These are phyloP conservation scores for Actinostola sp. DNA, from an alignment of 92 coral and sea anemone species.

Conservation along the genomic window DNA sequence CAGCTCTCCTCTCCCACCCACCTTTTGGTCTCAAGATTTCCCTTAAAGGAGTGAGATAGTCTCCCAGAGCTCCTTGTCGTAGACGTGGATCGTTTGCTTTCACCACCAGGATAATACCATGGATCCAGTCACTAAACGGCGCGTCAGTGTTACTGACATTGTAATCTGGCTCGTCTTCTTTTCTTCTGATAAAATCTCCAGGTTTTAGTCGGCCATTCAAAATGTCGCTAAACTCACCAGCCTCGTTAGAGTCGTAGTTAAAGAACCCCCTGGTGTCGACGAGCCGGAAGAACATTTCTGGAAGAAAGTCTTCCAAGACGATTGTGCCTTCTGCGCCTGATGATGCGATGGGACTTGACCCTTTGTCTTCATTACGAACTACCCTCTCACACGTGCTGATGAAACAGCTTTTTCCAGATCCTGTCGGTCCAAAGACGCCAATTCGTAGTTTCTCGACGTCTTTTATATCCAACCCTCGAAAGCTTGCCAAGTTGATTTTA, in stretches of 20 bases:
- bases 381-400: constrained; percentile 62
- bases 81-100: constrained; percentile 64
- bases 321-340: constrained; percentile 62
- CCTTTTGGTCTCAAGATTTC: constrained; percentile 45
- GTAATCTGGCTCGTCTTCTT: constrained; percentile 2
- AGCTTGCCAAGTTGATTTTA: constrained; percentile 53
- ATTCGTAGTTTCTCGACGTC: constrained; percentile 60
- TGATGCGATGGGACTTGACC: constrained; percentile 39
- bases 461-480: constrained; percentile 43
- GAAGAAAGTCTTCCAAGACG: constrained; percentile 55
- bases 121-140: constrained; percentile 41
- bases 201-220: constrained; percentile 46
- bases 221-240: constrained; percentile 57
- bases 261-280: constrained; percentile 68
- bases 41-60: constrained; percentile 55
- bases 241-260: constrained; percentile 46
- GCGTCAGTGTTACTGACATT: constrained; percentile 26
- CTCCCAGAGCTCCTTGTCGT: constrained; percentile 35
- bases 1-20: too few relatives aligned
- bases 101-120: constrained; percentile 57
- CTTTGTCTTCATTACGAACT: constrained; percentile 48
- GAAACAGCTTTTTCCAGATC: constrained; percentile 72
- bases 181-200: constrained; percentile 44
- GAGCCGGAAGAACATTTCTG: constrained; percentile 60
- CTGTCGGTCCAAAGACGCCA: constrained; percentile 72